Conservation (phyloP, 2,888 invertebrate genomes). For the Lochmaea crataegi region DNA sequence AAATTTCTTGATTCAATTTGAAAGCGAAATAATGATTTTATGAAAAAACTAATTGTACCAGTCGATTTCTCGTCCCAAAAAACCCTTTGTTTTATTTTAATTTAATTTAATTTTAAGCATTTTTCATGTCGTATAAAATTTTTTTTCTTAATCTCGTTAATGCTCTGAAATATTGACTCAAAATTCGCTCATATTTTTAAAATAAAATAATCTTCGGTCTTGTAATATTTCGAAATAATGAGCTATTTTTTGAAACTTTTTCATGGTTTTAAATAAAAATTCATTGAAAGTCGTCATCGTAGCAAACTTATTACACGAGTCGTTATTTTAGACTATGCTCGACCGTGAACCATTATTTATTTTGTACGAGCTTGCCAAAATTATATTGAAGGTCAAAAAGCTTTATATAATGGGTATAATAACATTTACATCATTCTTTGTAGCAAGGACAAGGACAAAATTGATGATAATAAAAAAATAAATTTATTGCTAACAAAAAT, state of each 20-base stretch:
- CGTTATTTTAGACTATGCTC: neutral
- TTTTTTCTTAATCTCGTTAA: no score
- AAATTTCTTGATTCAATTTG: no score
- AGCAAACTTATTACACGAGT: neutral
- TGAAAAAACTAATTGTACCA: no score
- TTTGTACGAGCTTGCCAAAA: constrained; percentile 13
- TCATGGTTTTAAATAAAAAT: neutral
- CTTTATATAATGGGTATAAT: constrained; percentile 19
- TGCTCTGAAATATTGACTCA: no score
- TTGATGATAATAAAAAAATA: constrained; percentile 7
- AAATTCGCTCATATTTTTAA: no score
- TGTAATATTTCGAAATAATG: no score
- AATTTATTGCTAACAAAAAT: neutral
- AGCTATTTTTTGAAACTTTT: neutral
- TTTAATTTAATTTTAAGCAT: no score
- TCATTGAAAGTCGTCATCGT: neutral
- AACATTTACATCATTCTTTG: constrained; percentile 10
- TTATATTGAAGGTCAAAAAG: constrained; percentile 13
- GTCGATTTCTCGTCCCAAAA: no score
- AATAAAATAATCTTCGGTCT: no score
- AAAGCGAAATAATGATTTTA: no score
- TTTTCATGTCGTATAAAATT: no score
- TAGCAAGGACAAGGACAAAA: constrained; percentile 16
- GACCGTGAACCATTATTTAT: constrained; percentile 15
- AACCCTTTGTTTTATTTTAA: no score